These are phyloP conservation scores for Apeltes quadracus DNA, from an alignment of 2,113 vertebrate species.

Conservation along the genomic window DNA sequence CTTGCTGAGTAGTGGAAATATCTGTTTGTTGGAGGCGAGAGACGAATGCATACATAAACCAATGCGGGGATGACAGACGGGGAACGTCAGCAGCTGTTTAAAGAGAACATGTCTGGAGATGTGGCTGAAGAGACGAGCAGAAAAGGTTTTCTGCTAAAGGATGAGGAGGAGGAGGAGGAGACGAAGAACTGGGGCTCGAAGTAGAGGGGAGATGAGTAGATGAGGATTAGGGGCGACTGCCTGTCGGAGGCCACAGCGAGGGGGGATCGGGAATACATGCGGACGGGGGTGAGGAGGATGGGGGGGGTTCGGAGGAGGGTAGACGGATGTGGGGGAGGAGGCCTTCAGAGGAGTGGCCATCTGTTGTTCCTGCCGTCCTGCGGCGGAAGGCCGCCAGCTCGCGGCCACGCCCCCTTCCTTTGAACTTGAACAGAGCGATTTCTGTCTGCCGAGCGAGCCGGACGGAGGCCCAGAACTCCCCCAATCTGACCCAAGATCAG, in stretches of 20 bases:
- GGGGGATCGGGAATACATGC: conserved; percentile 48
- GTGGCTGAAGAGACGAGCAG: background rate
- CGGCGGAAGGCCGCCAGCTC: conserved; percentile 57
- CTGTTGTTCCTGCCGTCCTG: conserved; percentile 73
- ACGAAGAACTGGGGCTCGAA: conserved; percentile 3
- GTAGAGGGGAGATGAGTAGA: conserved; percentile 11
- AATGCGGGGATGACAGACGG: conserved; percentile 31
- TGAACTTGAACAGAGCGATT: conserved; percentile 70
- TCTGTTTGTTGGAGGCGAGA: background rate
- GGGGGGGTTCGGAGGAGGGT: conserved; percentile 46
- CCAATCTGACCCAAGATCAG: conserved; percentile 1
- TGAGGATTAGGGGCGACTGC: conserved; percentile 32
- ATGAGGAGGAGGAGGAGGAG: background rate
- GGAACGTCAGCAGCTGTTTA: conserved; percentile 38
- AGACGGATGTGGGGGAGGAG: conserved; percentile 63
- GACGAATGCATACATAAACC: conserved; percentile 9
- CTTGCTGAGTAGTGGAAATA: conserved; percentile 21
- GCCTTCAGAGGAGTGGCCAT: conserved; percentile 70
- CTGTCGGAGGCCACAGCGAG: conserved; percentile 29
- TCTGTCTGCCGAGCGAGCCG: conserved; percentile 44
- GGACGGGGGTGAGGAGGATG: conserved; percentile 58
- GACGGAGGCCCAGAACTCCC: conserved; percentile 8
- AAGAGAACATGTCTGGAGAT: conserved; percentile 7
- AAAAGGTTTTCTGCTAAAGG: conserved; percentile 8
- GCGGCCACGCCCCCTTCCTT: conserved; percentile 48